These are phyloP conservation scores for Antheraea mylitta DNA, from an alignment of 1,140 invertebrate genomes.

Conservation along the genomic window DNA sequence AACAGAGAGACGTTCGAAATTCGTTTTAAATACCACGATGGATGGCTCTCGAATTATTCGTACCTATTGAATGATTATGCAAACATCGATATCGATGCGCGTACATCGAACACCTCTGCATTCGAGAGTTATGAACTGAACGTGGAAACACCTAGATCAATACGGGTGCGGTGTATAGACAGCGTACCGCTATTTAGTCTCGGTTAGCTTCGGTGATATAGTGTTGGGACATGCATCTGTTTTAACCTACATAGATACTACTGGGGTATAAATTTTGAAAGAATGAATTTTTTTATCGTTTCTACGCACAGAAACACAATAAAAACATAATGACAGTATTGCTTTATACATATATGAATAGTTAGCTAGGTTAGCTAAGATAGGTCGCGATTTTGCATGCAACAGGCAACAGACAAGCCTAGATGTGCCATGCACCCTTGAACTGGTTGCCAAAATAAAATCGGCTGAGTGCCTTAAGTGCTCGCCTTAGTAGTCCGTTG, in stretches of 20 bases:
- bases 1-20: not conserved
- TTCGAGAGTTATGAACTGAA: conserved; percentile 14
- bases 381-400: too few relatives aligned
- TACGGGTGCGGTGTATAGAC: conserved; percentile 13
- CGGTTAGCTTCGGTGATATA: conserved; percentile 6
- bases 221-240: not conserved
- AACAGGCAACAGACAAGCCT: too few relatives aligned
- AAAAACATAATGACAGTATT: too few relatives aligned
- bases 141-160: conserved; percentile 14
- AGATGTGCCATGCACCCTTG: too few relatives aligned
- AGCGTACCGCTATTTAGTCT: conserved; percentile 12
- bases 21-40: not conserved
- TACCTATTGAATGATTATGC: not conserved
- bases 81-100: not conserved
- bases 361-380: too few relatives aligned
- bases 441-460: too few relatives aligned
- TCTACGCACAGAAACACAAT: too few relatives aligned
- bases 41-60: not conserved
- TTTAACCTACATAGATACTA: not conserved
- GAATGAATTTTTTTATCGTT: not conserved
- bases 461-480: too few relatives aligned
- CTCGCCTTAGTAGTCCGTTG: too few relatives aligned
- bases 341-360: too few relatives aligned
- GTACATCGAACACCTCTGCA: not conserved
- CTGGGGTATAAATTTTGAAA: not conserved